Base-by-base conservation (phyloP, 2,888 invertebrate species). In the Unio pictorum region DNA sequence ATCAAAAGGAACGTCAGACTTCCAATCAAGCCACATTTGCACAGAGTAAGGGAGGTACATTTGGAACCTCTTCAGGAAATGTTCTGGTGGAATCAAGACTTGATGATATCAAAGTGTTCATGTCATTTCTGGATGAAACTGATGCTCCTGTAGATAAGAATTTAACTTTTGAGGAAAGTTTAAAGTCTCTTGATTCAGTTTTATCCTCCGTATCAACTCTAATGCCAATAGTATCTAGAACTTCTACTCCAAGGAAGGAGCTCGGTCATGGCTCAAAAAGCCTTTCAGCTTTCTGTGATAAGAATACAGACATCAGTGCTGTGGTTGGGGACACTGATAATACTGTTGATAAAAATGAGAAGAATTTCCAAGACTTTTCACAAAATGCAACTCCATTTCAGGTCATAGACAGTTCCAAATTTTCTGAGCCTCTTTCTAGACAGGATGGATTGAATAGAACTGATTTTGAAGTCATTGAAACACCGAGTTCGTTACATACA, bases 91-190 rank as follows among this genome's bases (percentile, higher is more conserved):
- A 66, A 54, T 66, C 66, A 20, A 66, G n/a, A 55, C 54, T 59
- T 55, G 74, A 76, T 8, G 78, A 79, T 66, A 74, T 83, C 57
- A 82, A 84, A 58, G 78, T 83, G n/a, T 88, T 87, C 72, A 71
- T 87, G 45, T 73, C 75, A 7, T 83, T 81, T 71, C 71, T 87
- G 54, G 82, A 82, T 57, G 82, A 84, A 23, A 77, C 83, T 65
- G 80, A 80, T 6, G 81, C 81, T 34, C 82, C 82, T 17, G 73
- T 74, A 20, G 86, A 86, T 56, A 71, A 67, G 58, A 67, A 75
- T n/a, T 67, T 66, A 11, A 76, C 81, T 15, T 64, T 81, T 55
- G 81, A 83, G 60, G 79, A 83, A n/a, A 82, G 79, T 69, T 60
- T 82, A 28, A 69, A 79, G 60, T 73, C 72, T 30, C 68, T 86